Evolutionary conservation across 2,113 vertebrate genomes (phyloP).

Genomic region (Carettochelys insculpta): DNA sequence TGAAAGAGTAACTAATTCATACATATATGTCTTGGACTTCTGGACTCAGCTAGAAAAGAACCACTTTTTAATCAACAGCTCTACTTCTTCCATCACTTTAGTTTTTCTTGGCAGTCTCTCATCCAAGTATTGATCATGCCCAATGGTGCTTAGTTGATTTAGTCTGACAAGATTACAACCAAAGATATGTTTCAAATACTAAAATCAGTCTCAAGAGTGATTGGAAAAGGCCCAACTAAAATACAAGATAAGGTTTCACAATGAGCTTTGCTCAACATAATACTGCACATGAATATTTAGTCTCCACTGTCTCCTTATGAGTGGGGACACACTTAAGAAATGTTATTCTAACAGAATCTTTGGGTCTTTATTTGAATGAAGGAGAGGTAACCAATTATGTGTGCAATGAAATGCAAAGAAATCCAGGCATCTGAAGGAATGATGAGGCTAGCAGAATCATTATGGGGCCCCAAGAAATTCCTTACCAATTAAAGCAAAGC

Average conservation of each 20-base stretch:
- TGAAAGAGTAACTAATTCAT: neutral
- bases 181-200: fast-evolving
- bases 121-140: neutral
- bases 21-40: neutral
- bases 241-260: neutral
- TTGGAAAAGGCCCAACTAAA: neutral
- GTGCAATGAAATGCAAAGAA: neutral
- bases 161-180: neutral
- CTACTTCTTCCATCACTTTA: neutral
- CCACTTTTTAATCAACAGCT: neutral
- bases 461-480: neutral
- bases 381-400: neutral
- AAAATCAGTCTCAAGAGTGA: neutral
- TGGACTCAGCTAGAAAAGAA: neutral
- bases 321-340: neutral
- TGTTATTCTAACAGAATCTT: neutral
- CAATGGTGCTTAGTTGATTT: neutral
- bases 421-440: neutral
- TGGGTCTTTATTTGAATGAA: neutral
- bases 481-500: neutral
- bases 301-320: neutral
- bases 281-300: neutral
- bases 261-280: neutral
- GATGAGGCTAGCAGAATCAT: neutral
- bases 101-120: neutral